Evolutionary conservation across 2,888 invertebrate species (phyloP).

Genomic region (Tipula vernalis): DNA sequence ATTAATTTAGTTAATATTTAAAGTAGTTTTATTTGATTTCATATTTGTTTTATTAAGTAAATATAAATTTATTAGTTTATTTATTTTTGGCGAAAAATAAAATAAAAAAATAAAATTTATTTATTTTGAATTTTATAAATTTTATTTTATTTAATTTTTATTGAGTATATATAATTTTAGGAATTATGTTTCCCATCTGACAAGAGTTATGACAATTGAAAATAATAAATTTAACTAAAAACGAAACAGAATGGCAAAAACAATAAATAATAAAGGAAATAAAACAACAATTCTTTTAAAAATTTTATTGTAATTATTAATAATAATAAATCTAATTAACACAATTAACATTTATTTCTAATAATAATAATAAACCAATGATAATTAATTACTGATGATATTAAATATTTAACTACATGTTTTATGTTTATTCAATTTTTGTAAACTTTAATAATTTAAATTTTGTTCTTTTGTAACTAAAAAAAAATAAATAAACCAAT

Average conservation of each 20-base stretch:
- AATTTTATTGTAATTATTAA: neutral
- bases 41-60: neutral
- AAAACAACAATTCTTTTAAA: neutral
- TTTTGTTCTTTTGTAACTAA: neutral
- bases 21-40: neutral
- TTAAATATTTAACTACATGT: neutral
- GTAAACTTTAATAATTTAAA: neutral
- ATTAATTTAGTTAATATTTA: neutral
- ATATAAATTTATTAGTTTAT: neutral
- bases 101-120: neutral
- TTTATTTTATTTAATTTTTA: neutral
- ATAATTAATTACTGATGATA: neutral
- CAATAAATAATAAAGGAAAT: neutral
- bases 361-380: neutral
- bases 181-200: neutral
- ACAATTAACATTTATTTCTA: slow-evolving; percentile 4
- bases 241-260: neutral
- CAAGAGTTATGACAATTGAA: neutral
- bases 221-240: neutral
- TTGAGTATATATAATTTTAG: neutral
- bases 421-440: neutral
- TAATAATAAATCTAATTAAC: neutral
- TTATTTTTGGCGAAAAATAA: neutral
- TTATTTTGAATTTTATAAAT: neutral
- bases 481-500: neutral